A percentile compares a stretch with the other conserved stretches of the same genome.
phyloP scores from a whole-genome alignment of 1,140 invertebrate genomes.

The Drosophila triauraria region DNA sequence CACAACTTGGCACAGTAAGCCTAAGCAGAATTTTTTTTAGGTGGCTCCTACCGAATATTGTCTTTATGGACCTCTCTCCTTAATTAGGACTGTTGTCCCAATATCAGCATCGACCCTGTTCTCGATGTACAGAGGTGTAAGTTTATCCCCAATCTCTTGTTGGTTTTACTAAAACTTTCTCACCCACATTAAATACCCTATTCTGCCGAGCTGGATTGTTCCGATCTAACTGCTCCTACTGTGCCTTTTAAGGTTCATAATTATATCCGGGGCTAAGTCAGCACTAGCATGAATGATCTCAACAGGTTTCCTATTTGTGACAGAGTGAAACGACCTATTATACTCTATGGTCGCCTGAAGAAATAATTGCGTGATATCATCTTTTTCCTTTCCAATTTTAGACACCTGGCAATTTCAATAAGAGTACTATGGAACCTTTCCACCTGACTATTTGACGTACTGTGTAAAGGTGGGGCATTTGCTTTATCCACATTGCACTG shows the following conservation, averaged over 20 bases:
- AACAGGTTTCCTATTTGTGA: constrained; percentile 6
- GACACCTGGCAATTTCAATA: no score
- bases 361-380: constrained; percentile 2
- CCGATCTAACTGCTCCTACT: no score
- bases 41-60: no score
- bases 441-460: no score
- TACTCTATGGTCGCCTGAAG: constrained; percentile 19
- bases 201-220: no score
- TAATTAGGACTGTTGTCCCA: not conserved
- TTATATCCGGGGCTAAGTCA: not conserved
- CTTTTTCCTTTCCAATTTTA: constrained; percentile 7
- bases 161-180: not conserved
- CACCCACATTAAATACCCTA: no score
- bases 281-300: constrained; percentile 8
- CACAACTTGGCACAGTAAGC: constrained; percentile 1
- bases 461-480: no score
- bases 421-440: no score
- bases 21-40: not conserved
- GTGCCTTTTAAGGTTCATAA: no score
- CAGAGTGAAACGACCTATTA: constrained; percentile 20
- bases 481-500: no score
- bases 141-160: constrained; percentile 1
- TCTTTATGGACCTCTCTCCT: no score
- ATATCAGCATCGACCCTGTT: constrained; percentile 4
- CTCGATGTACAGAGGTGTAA: constrained; percentile 5